phyloP scores from a whole-genome alignment of 1,140 invertebrate species.

The Megalopta genalis region DNA sequence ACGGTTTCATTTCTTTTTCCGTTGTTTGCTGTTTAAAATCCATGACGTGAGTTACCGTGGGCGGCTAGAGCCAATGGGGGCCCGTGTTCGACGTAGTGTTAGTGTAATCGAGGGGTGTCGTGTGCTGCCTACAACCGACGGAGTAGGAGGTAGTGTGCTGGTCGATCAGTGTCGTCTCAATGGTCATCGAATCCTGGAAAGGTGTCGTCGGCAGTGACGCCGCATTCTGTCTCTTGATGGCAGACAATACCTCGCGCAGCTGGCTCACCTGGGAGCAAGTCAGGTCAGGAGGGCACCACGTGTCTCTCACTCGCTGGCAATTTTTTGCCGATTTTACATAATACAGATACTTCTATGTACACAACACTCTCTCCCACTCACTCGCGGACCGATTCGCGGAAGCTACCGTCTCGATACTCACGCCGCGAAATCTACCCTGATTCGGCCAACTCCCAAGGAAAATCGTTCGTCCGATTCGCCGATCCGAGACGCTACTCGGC shows the following conservation, averaged over 20 bases:
- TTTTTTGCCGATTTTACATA: constrained; percentile 11
- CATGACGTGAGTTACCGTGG: constrained; percentile 80
- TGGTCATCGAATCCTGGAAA: constrained; percentile 78
- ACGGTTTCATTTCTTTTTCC: neutral
- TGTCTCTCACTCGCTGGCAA: constrained; percentile 62
- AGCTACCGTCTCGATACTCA: neutral
- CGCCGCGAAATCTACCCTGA: too few species aligned
- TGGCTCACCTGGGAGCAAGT: constrained; percentile 80
- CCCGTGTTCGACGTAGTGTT: constrained; percentile 79
- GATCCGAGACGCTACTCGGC: too few species aligned
- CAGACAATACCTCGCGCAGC: constrained; percentile 78
- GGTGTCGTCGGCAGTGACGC: constrained; percentile 73
- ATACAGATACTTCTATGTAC: constrained; percentile 24
- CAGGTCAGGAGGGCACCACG: constrained; percentile 72
- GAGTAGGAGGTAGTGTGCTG: constrained; percentile 78
- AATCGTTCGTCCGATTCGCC: too few species aligned
- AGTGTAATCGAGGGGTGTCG: constrained; percentile 79
- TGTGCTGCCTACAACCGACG: constrained; percentile 79
- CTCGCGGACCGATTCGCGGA: neutral
- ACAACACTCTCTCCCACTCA: constrained; percentile 16
- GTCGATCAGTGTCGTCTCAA: constrained; percentile 79
- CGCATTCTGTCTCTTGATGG: constrained; percentile 77
- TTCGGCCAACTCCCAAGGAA: too few species aligned
- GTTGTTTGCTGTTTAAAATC: constrained; percentile 72
- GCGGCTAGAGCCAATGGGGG: constrained; percentile 79